Conservation (phyloP, 2,113 vertebrate species). For the Canis aureus region DNA sequence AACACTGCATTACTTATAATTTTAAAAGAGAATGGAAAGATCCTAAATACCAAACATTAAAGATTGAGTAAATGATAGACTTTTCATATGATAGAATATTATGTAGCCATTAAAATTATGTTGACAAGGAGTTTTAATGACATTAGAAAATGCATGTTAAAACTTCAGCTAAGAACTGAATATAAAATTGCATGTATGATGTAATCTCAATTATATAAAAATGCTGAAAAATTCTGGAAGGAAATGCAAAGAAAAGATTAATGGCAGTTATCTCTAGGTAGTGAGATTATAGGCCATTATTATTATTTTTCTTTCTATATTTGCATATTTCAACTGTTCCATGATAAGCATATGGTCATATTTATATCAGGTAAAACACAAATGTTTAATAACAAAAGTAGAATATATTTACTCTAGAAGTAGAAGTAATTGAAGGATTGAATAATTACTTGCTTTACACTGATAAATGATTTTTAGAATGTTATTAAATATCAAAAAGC, state of each 20-base stretch:
- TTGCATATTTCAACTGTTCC: conserved; percentile 23
- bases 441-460: conserved; percentile 33
- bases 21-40: background rate
- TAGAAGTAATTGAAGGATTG: background rate
- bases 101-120: conserved; percentile 8
- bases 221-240: conserved; percentile 25
- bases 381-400: background rate
- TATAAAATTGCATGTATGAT: background rate
- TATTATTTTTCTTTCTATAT: background rate
- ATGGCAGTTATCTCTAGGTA: background rate
- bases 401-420: background rate
- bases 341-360: background rate
- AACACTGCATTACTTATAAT: conserved; percentile 8
- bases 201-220: conserved; percentile 32
- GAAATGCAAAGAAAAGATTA: conserved; percentile 57
- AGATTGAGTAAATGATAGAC: background rate
- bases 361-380: background rate
- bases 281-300: conserved; percentile 11
- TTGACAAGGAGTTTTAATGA: background rate
- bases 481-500: background rate
- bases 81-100: background rate
- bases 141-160: conserved; percentile 31
- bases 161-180: background rate
- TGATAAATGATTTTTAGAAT: background rate
- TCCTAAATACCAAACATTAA: background rate